Evolutionary conservation across 2,888 invertebrate genomes (phyloP), one percentile per base, ranked within the genome.

Genomic region (Ormyrus thymus): DNA sequence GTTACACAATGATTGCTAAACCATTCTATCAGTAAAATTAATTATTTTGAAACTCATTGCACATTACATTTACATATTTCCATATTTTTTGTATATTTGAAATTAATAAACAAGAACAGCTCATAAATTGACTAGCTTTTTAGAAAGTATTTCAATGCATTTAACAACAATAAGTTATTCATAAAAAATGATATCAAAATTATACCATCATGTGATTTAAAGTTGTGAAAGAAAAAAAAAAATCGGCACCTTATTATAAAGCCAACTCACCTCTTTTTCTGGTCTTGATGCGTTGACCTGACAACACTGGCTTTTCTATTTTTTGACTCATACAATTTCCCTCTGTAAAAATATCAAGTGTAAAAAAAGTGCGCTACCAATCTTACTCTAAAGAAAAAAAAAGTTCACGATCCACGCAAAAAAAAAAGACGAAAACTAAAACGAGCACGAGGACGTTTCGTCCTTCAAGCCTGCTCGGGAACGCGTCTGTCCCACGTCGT

Each of bases 241-340:
- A 11, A 65, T 58, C 56, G 55, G 1, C 13, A 69, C 29, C 48
- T 45, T 51, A 59, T 75, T 58, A 68, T 69, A 59, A 66, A 68
- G 50, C 80, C 48, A 81, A 85, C 92, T 92, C 92, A 97, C 97
- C 97, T 97, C 98, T 97, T 96, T 98, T 98, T 95, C 98, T 96
- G 97, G 98, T 98, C 97, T 98, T 98, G 95, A 98, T 98, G 94
- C 98, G 97, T 95, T 98, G 98, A 97, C 98, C 98, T 95, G 97
- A 97, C 95, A 98, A 94, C 95, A 97, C 96, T 95, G 98, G 98
- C 97, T 98, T 97, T 97, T 98, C 98, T 95, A 95, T 96, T 96
- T 98, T 98, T 94, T 98, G 98, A 98, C 97, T 98, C 98, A 98
- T 98, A 97, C 97, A 98, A 97, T 93, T 94, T 94, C 93, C 94